phyloP scores from a whole-genome alignment of 1,140 invertebrate species.

The Metaphire vulgaris region DNA sequence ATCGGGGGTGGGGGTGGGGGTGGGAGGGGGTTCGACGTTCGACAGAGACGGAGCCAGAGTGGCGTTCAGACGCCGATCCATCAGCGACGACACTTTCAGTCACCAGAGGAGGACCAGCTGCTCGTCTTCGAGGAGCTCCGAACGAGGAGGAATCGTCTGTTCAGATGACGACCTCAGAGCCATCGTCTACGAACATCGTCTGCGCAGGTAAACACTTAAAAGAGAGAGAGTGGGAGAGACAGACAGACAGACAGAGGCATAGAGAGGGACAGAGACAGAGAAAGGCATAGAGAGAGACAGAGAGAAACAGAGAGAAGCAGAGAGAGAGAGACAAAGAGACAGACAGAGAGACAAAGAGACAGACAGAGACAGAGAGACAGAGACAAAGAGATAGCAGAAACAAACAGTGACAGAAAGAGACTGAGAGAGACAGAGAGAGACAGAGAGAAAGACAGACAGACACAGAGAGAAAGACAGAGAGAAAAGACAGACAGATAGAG shows the following conservation, averaged over 20 bases:
- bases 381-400: not conserved
- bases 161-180: conserved; percentile 27
- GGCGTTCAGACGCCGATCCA: conserved; percentile 26
- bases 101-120: not conserved
- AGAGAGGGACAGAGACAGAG: no score
- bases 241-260: not conserved
- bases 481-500: not conserved
- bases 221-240: not conserved
- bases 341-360: not conserved
- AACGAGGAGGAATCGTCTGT: conserved; percentile 24
- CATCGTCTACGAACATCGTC: conserved; percentile 2
- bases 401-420: no score
- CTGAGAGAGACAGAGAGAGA: not conserved
- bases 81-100: conserved; percentile 28
- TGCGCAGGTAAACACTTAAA: not conserved
- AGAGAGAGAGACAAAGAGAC: not conserved
- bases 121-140: not conserved
- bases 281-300: not conserved
- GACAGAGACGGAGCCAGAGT: conserved; percentile 12
- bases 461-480: not conserved
- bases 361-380: not conserved
- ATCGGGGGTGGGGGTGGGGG: not conserved
- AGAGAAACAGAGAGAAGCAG: not conserved
- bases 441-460: not conserved
- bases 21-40: not conserved